A percentile compares a stretch with the other conserved stretches of the same genome.
Evolutionary conservation across 92 coral and sea anemone genomes (phyloP).

Genomic region (Montipora capitata): DNA sequence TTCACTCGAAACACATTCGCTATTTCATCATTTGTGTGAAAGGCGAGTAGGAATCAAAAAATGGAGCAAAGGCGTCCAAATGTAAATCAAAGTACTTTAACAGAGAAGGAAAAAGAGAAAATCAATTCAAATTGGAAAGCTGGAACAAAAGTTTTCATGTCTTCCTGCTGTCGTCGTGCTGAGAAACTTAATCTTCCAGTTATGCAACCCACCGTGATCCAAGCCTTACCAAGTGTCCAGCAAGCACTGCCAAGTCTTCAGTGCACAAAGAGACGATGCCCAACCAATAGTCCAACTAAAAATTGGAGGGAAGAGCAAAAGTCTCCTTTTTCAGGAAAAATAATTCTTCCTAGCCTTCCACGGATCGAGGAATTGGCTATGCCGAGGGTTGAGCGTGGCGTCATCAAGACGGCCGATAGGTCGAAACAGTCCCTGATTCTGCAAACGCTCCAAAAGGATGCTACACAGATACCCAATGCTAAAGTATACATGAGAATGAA

Average conservation of each 20-base stretch:
- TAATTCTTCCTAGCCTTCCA: neutral
- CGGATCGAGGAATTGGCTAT: neutral
- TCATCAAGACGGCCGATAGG: no score
- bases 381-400: neutral
- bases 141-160: neutral
- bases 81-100: neutral
- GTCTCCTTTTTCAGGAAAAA: neutral
- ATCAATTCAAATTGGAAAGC: neutral
- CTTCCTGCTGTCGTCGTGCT: neutral
- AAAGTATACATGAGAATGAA: neutral
- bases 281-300: slow-evolving; percentile 3
- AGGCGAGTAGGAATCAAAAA: neutral
- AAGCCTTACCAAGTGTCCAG: slow-evolving; percentile 13
- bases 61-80: neutral
- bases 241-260: slow-evolving; percentile 7
- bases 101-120: neutral
- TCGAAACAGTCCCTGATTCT: neutral
- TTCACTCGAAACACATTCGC: no score
- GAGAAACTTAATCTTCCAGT: neutral
- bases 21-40: no score
- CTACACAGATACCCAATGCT: neutral
- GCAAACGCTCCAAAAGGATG: neutral
- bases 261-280: neutral
- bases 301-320: neutral
- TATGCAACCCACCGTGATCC: slow-evolving; percentile 4